A percentile compares a stretch with the other conserved stretches of the same genome.
Evolutionary conservation across 2,888 invertebrate genomes (phyloP).

Genomic region (Mystacides longicornis): DNA sequence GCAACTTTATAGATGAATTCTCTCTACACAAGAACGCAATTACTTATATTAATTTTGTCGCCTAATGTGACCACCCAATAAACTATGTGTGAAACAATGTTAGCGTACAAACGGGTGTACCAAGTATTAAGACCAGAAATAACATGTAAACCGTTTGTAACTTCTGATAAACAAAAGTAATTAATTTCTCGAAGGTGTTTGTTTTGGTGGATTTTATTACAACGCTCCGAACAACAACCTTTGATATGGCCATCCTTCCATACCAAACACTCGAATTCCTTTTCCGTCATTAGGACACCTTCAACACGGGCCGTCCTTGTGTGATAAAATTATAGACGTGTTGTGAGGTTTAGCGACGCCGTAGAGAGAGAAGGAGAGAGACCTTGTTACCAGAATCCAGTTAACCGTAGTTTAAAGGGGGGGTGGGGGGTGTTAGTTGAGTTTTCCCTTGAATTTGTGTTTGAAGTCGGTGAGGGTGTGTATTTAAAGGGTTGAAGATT

Average conservation of each 20-base stretch:
- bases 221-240: too few species aligned
- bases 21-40: too few species aligned
- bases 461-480: slow-evolving; percentile 3
- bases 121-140: too few species aligned
- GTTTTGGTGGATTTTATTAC: too few species aligned
- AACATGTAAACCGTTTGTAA: too few species aligned
- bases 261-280: not conserved
- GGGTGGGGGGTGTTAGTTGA: slow-evolving; percentile 1
- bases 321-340: slow-evolving; percentile 19
- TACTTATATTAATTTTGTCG: too few species aligned
- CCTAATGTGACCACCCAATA: too few species aligned
- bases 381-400: slow-evolving; percentile 14
- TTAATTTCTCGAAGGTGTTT: not conserved
- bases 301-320: not conserved
- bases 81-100: too few species aligned
- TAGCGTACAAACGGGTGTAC: too few species aligned
- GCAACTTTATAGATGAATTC: too few species aligned
- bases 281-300: slow-evolving; percentile 2
- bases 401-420: slow-evolving; percentile 9
- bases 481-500: slow-evolving; percentile 24
- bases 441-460: slow-evolving; percentile 17
- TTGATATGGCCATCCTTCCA: not conserved
- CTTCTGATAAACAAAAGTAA: too few species aligned
- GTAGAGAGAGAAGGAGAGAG: too few species aligned
- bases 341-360: slow-evolving; percentile 5